A percentile compares a stretch with the other conserved stretches of the same genome.
These are phyloP conservation scores for Eupristina koningsbergeri DNA, from an alignment of 1,140 invertebrate species.

Conservation along the genomic window DNA sequence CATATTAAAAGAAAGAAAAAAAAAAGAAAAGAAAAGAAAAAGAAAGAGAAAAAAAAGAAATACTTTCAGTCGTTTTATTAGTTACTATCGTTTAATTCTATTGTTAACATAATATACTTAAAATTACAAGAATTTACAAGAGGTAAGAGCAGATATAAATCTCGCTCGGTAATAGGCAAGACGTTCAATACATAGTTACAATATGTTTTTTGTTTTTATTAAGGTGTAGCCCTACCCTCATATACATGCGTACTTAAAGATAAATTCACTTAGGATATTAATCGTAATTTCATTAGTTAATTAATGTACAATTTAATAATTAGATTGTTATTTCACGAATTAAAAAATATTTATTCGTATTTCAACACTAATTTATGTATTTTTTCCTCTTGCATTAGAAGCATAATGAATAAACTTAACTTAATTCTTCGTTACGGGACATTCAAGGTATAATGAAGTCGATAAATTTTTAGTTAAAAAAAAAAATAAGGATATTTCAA, in stretches of 20 bases:
- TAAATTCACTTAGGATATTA: neutral
- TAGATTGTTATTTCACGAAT: neutral
- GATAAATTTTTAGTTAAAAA: too few relatives aligned
- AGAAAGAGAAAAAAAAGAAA: conserved; percentile 35
- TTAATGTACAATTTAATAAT: conserved; percentile 5
- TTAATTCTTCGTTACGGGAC: neutral
- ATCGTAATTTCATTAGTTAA: neutral
- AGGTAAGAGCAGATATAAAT: conserved; percentile 43
- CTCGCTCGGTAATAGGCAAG: conserved; percentile 34
- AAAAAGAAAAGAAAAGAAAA: conserved; percentile 36
- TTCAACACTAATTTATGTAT: neutral
- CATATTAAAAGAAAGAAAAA: conserved; percentile 25
- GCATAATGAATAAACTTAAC: neutral
- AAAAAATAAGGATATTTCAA: too few relatives aligned
- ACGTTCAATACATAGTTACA: conserved; percentile 30
- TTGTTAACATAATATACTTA: conserved; percentile 49
- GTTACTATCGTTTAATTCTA: conserved; percentile 45
- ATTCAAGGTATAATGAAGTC: neutral
- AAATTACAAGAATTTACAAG: conserved; percentile 51
- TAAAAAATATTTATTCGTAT: neutral
- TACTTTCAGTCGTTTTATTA: conserved; percentile 55
- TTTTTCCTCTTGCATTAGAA: neutral
- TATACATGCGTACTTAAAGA: neutral
- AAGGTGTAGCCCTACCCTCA: conserved; percentile 14
- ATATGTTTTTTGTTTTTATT: conserved; percentile 23